Conservation (phyloP, 2,113 vertebrate species). For the Scatophagus argus region DNA sequence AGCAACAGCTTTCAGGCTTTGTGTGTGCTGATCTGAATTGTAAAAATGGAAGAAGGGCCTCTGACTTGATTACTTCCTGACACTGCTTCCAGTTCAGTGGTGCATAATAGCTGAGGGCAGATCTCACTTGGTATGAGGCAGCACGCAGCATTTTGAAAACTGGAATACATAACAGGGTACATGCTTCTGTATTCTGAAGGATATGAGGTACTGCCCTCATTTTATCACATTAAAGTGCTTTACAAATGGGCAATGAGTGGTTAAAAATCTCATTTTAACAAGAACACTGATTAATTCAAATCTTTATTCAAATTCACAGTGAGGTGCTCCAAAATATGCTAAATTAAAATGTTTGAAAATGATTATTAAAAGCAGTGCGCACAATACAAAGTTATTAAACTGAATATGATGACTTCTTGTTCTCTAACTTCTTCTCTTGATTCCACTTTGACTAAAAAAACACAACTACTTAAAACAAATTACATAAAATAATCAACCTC, state of each 20-base stretch:
- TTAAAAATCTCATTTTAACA: neutral
- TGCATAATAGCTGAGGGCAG: neutral
- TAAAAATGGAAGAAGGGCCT: conserved; percentile 5
- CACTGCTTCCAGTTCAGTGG: conserved; percentile 14
- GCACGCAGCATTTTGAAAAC: neutral
- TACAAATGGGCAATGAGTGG: neutral
- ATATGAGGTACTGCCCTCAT: neutral
- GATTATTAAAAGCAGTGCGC: neutral
- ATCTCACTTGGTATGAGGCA: neutral
- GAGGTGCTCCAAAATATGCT: neutral
- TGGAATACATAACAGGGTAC: neutral
- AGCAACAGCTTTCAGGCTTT: conserved; percentile 7
- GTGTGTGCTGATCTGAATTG: conserved; percentile 9
- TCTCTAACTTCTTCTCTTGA: neutral
- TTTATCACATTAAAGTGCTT: neutral
- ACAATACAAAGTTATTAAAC: no score
- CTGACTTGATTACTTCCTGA: conserved; percentile 15
- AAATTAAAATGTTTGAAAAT: neutral
- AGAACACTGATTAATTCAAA: neutral
- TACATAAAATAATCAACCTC: no score
- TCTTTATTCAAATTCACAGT: neutral
- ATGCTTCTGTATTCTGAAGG: neutral
- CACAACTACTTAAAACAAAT: neutral
- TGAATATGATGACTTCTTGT: neutral
- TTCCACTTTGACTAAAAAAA: neutral